phyloP scores from a whole-genome alignment of 2,888 invertebrate genomes.

The Cataglyphis altisquamis region DNA sequence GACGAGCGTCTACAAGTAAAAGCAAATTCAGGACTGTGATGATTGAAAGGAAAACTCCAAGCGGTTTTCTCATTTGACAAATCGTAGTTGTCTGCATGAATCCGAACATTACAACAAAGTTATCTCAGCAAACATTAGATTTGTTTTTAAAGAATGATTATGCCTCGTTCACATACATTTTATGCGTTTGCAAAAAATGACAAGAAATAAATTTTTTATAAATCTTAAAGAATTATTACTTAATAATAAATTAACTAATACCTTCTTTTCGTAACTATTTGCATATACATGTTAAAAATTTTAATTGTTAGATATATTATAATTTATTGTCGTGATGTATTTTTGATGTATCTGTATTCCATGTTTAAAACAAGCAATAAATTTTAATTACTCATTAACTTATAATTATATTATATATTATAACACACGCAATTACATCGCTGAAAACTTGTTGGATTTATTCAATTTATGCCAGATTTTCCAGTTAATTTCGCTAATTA shows the following conservation, averaged over 20 bases:
- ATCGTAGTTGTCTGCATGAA: neutral
- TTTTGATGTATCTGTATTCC: neutral
- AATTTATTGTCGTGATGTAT: neutral
- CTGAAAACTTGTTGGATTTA: slow-evolving; percentile 27
- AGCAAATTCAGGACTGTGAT: slow-evolving; percentile 24
- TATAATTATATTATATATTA: slow-evolving; percentile 18
- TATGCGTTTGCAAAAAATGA: neutral
- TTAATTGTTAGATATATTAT: neutral
- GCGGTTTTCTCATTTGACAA: slow-evolving; percentile 35
- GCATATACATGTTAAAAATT: neutral
- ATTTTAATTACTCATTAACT: slow-evolving; percentile 40
- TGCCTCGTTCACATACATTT: neutral
- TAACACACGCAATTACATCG: slow-evolving; percentile 6
- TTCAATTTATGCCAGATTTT: slow-evolving; percentile 37
- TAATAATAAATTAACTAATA: neutral
- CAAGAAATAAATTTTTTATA: neutral
- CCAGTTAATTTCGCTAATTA: slow-evolving; percentile 52
- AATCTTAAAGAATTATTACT: neutral
- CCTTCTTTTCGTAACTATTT: neutral
- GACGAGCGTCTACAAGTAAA: slow-evolving; percentile 31
- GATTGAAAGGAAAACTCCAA: slow-evolving; percentile 45
- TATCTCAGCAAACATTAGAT: neutral
- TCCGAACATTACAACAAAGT: slow-evolving; percentile 15
- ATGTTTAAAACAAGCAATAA: neutral
- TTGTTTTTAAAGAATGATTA: neutral